Evolutionary conservation across 2,113 vertebrate species (phyloP).

Genomic region (Craseonycteris thonglongyai): DNA sequence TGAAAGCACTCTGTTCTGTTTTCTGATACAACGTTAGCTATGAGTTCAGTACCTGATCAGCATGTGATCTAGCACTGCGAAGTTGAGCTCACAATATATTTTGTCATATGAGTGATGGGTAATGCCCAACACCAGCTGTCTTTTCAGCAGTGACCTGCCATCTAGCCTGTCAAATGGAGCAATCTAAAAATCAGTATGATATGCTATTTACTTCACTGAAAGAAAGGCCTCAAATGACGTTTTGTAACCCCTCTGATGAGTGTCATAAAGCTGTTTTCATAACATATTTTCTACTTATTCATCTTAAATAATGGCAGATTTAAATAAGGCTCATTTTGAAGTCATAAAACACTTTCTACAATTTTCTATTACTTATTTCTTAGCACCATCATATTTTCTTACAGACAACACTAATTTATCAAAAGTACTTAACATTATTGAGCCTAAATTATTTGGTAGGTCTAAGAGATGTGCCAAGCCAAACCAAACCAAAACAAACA

Average conservation of each 20-base stretch:
- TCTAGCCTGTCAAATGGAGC: constrained; percentile 51
- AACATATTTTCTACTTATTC: not conserved
- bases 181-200: constrained; percentile 12
- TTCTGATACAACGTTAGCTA: constrained; percentile 1
- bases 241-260: not conserved
- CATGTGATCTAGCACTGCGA: not conserved
- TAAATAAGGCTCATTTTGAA: not conserved
- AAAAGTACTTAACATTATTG: not conserved
- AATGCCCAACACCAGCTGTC: constrained; percentile 42
- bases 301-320: not conserved
- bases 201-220: not conserved
- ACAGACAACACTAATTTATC: not conserved
- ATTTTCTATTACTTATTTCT: not conserved
- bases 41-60: not conserved
- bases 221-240: constrained; percentile 1
- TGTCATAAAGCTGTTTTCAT: constrained; percentile 7
- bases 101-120: constrained; percentile 26
- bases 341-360: not conserved
- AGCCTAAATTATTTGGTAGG: not conserved
- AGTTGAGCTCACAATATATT: not conserved
- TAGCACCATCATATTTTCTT: not conserved
- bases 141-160: constrained; percentile 56
- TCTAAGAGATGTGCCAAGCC: not conserved
- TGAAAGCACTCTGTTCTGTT: constrained; percentile 17
- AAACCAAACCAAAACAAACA: not conserved